phyloP scores from a whole-genome alignment of 2,113 vertebrate genomes.

The Thunnus maccoyii region DNA sequence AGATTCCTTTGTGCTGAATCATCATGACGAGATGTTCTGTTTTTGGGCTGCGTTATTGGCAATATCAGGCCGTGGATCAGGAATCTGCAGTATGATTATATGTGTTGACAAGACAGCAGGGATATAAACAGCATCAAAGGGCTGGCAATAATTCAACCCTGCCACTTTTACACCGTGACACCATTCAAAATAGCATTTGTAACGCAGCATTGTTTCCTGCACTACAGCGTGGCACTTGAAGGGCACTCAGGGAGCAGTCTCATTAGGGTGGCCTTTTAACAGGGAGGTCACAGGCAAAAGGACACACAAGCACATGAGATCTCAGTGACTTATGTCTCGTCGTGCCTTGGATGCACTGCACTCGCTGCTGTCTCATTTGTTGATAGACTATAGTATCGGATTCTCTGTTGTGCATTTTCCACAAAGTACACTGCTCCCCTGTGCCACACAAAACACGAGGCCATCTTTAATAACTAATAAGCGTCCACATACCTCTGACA shows the following conservation, averaged over 20 bases:
- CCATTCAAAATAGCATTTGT: conserved; percentile 76
- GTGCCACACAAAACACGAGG: conserved; percentile 17
- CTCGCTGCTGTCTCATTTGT: conserved; percentile 77
- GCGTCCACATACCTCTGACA: conserved; percentile 20
- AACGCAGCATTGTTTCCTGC: conserved; percentile 75
- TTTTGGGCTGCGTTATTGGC: conserved; percentile 29
- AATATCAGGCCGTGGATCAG: conserved; percentile 31
- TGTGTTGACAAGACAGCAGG: conserved; percentile 68
- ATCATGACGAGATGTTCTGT: conserved; percentile 26
- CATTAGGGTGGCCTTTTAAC: conserved; percentile 72
- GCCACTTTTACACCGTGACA: conserved; percentile 70
- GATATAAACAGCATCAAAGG: conserved; percentile 81
- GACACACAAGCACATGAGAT: conserved; percentile 52
- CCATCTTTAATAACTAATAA: conserved; percentile 39
- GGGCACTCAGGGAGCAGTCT: conserved; percentile 56
- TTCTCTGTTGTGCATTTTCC: conserved; percentile 88
- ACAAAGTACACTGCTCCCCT: conserved; percentile 84
- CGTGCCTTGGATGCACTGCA: conserved; percentile 56
- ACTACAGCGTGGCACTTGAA: conserved; percentile 58
- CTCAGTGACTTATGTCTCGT: conserved; percentile 38
- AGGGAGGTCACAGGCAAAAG: conserved; percentile 58
- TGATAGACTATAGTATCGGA: conserved; percentile 90
- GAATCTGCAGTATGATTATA: conserved; percentile 64
- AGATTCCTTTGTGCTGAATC: conserved; percentile 44
- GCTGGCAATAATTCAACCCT: conserved; percentile 61